Conservation (phyloP, 2,797 vertebrate species). For the Anniella stebbinsi region DNA sequence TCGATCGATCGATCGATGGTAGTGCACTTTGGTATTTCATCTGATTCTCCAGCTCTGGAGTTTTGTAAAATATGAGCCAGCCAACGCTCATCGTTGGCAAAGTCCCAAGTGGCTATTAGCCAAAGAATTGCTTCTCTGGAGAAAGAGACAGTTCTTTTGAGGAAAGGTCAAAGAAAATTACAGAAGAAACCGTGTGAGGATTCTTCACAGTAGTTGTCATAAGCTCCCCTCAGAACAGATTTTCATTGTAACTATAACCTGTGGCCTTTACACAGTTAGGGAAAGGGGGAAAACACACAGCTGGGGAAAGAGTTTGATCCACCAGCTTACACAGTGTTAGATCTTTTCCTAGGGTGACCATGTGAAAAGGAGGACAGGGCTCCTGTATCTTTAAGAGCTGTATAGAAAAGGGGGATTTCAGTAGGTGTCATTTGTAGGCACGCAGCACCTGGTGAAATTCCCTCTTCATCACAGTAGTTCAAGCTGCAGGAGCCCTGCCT, state of each 20-base stretch:
- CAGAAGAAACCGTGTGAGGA: accelerated
- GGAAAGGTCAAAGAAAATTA: conserved; percentile 44
- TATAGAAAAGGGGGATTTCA: too few species aligned
- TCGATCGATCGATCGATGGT: too few species aligned
- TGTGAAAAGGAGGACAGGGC: too few species aligned
- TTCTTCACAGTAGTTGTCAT: conserved; percentile 14
- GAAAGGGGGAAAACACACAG: too few species aligned
- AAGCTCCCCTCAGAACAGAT: neutral
- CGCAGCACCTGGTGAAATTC: too few species aligned
- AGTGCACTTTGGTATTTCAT: neutral
- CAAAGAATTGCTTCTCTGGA: neutral
- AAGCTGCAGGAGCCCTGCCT: too few species aligned
- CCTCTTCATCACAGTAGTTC: too few species aligned
- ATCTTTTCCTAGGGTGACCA: too few species aligned
- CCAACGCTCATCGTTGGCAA: neutral
- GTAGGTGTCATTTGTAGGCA: too few species aligned
- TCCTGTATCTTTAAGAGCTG: too few species aligned
- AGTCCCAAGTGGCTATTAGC: neutral
- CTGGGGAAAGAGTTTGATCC: neutral
- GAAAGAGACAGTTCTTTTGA: neutral
- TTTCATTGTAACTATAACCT: neutral
- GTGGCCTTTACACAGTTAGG: neutral
- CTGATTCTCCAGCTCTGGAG: neutral
- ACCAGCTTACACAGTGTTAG: neutral
- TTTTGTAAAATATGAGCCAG: neutral